Base-by-base conservation (phyloP, 2,888 invertebrate species). In the Nymphalis polychloros region DNA sequence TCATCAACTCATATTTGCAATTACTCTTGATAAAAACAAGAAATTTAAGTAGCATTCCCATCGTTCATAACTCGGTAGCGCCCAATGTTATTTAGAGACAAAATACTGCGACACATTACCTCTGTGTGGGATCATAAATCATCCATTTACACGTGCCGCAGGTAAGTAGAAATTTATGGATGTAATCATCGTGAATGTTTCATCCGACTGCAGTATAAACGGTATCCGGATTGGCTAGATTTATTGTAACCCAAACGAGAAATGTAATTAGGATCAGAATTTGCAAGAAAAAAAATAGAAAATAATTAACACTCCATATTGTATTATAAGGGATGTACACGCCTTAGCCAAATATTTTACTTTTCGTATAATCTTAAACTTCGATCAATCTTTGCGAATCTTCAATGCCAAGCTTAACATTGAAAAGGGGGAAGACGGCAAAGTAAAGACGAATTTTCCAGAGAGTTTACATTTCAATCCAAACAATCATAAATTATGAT, bases 141-240 rank as follows among this genome's bases (percentile, higher is more conserved):
- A 86, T 78, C 79, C 81, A 82, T 85, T 85, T 83, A 84, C 79
- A 77, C 77, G 65, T 67, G 65, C 27, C 69, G 77, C 81, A 79
- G 81, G 81, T 84, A 80, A 79, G 80, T 63, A 76, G 61, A 78
- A 81, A 87, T 87, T 87, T 87, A 86, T 86, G 83, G 76, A 73
- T 76, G 82, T 83, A 84, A 86, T 85, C 83, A 84, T 79, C 82
- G 80, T 79, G 81, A 83, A 84, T 83, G 79, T 83, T 84, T 81
- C 79, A 85, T 77, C 76, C 75, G 74, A 78, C 77, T 82, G 77
- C 81, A 83, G 82, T 79, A 79, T 52, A 52, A 59, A 55, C 65
- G 61, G 48, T 47, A 72, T 73, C 70, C 67, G 64, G 62, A 66
- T 60, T 63, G 67, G 72, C 69, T 72, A 75, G 73, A 79, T 81